These are phyloP conservation scores for Willisornis vidua DNA, from an alignment of 2,113 vertebrate species.

Conservation along the genomic window DNA sequence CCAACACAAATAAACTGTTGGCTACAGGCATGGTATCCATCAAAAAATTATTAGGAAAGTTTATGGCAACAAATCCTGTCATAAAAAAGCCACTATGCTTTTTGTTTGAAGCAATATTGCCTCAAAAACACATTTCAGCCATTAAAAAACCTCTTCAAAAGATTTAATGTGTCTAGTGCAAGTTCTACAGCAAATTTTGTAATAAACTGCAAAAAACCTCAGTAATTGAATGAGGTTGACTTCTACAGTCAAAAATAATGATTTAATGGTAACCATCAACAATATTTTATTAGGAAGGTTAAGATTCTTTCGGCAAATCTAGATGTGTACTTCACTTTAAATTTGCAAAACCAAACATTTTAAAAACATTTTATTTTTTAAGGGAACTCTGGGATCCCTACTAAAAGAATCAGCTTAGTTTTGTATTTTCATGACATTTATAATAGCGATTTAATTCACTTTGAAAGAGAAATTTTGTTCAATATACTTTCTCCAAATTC, in stretches of 20 bases:
- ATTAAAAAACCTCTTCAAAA: slow-evolving; percentile 12
- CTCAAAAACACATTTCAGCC: slow-evolving; percentile 41
- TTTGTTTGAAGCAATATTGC: slow-evolving; percentile 65
- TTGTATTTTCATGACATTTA: background rate
- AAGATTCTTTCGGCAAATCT: background rate
- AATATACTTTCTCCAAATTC: background rate
- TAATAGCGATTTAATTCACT: background rate
- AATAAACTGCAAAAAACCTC: slow-evolving; percentile 16
- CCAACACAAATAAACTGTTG: background rate
- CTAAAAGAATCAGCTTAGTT: background rate
- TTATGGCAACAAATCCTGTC: slow-evolving; percentile 53
- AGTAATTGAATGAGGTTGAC: background rate
- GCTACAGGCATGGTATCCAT: background rate
- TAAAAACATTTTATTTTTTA: background rate
- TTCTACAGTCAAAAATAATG: slow-evolving; percentile 1
- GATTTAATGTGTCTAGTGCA: slow-evolving; percentile 39
- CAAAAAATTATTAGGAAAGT: slow-evolving; percentile 35
- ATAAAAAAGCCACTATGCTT: slow-evolving; percentile 43
- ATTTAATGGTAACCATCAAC: background rate
- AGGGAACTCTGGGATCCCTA: background rate
- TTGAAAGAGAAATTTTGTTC: background rate
- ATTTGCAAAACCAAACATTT: background rate
- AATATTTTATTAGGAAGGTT: background rate
- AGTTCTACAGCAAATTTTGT: slow-evolving; percentile 9
- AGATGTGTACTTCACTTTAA: background rate